These are phyloP conservation scores for Lucilia cuprina DNA, from an alignment of 1,140 invertebrate species.

Conservation along the genomic window DNA sequence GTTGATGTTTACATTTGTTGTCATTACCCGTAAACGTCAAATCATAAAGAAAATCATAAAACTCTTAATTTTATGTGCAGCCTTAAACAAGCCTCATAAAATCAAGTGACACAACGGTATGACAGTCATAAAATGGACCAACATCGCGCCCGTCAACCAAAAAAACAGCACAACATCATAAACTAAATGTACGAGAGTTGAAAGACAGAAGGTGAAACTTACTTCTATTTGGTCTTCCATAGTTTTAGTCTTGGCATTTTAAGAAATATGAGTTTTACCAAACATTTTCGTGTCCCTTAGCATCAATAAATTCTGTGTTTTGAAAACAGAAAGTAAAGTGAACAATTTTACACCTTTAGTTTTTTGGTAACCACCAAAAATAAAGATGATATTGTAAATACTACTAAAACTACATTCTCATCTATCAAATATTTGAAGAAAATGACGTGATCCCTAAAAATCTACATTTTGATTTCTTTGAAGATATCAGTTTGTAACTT, in stretches of 20 bases:
- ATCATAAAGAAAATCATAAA: neutral
- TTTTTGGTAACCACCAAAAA: constrained; percentile 1
- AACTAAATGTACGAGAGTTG: neutral
- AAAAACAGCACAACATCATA: neutral
- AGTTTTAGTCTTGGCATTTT: neutral
- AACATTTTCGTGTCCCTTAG: neutral
- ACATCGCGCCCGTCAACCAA: neutral
- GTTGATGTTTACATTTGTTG: constrained; percentile 9
- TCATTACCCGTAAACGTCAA: constrained; percentile 14
- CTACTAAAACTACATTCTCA: too few species aligned
- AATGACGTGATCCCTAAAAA: too few species aligned
- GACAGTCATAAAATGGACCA: constrained; percentile 5
- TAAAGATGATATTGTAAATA: neutral
- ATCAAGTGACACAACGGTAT: constrained; percentile 8
- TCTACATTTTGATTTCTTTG: too few species aligned
- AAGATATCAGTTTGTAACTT: too few species aligned
- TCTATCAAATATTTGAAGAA: too few species aligned
- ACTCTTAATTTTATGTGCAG: neutral
- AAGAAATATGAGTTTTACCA: neutral
- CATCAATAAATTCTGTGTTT: neutral
- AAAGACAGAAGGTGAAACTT: neutral
- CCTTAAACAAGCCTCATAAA: constrained; percentile 5
- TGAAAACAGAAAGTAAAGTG: constrained; percentile 1
- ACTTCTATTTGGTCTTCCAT: neutral
- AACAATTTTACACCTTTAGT: constrained; percentile 5